Base-by-base conservation (phyloP, 2,888 invertebrate species). In the Capitulum mitella region DNA sequence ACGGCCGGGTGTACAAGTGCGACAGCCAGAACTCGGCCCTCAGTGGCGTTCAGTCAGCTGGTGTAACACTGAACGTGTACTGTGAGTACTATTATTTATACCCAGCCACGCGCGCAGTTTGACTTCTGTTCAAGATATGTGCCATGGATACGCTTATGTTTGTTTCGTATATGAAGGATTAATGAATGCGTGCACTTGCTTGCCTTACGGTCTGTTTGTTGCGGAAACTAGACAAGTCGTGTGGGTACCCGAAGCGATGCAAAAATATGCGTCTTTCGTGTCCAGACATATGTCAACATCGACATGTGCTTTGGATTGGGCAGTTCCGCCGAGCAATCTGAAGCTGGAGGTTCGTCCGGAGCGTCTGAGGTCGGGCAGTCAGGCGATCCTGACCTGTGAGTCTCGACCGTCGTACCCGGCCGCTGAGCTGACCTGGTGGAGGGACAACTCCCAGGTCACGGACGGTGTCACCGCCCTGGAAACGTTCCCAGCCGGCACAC, bases 331-430 rank as follows among this genome's bases (percentile, higher is more conserved):
- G 16, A 92, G 93, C 84, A 91, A 91, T 77, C 94, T 97, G 29
- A 92, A 92, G 86, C 94, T 97, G 79, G 90, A 91, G 79, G 91
- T 92, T 51, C 92, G 92, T 82, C 97, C 97, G 0, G 89, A 89
- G 79, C 92, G 92, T 83, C 88, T 95, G 79, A 91, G 91, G 83
- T 93, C 94, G 8, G 94, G 94, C 80, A 89, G 90, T 81, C 90
- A 90, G 85, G 93, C 93, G 12, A 92, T 91, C 32, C 87, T 97
- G 80, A 92, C 90, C 83, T 97, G 97, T 84, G 94, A 94, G 84
- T 93, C 95, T 0, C 93, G 93, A 76, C 93, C 94, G 79, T 95
- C 95, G 84, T 96, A 97, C 86, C 97, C 97, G 0, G 92, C 94
- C 3, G 94, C 97, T 0, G 89, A 89, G 81, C 87, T 92, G 82